These are phyloP conservation scores for Nyctereutes procyonoides DNA, from an alignment of 2,113 vertebrate genomes.

Conservation along the genomic window DNA sequence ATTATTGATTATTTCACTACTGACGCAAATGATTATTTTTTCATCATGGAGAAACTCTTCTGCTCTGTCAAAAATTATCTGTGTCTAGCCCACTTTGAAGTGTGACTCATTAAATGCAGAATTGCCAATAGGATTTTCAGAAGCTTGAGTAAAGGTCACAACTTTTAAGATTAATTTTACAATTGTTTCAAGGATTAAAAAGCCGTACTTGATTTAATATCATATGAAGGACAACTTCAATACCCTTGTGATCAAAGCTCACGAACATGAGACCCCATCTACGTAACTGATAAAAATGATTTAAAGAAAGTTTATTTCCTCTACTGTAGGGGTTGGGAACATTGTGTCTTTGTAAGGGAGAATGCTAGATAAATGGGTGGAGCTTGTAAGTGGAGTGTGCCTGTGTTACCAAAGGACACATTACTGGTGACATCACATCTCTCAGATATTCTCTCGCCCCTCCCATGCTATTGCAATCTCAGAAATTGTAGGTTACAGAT, in stretches of 20 bases:
- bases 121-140: not conserved
- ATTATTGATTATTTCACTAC: not conserved
- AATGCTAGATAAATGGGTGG: not conserved
- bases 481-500: not conserved
- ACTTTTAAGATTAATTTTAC: not conserved
- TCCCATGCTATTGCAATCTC: not conserved
- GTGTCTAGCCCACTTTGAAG: not conserved
- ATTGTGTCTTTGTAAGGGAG: not conserved
- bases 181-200: not conserved
- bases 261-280: not conserved
- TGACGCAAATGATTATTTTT: not conserved
- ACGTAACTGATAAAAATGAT: not conserved
- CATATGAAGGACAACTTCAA: not conserved
- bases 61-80: not conserved
- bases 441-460: no score
- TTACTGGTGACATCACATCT: accelerated
- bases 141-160: not conserved
- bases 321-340: not conserved
- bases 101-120: not conserved
- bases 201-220: not conserved
- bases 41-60: not conserved
- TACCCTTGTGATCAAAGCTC: not conserved
- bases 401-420: not conserved
- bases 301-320: not conserved
- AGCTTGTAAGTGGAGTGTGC: no score